Conservation (phyloP, 2,888 invertebrate species). For the Lottia scabra region DNA sequence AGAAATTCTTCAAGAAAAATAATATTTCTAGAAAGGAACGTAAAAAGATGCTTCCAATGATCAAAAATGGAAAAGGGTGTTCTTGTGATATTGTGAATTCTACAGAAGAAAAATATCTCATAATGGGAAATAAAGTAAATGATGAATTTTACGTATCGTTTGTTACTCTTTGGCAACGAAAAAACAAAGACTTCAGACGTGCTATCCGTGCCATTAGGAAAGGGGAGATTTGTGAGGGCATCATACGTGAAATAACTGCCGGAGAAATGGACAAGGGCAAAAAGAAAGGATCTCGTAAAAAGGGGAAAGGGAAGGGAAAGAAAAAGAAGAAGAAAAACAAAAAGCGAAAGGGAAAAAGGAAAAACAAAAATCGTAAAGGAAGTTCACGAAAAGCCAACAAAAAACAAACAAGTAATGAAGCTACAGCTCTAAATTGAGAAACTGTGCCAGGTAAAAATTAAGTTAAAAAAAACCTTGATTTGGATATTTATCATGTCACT, state of each 20-base stretch:
- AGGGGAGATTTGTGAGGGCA: conserved; percentile 36
- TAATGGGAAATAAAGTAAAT: conserved; percentile 39
- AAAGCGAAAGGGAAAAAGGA: conserved; percentile 14
- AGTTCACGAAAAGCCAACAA: conserved; percentile 12
- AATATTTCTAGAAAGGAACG: conserved; percentile 27
- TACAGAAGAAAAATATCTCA: conserved; percentile 28
- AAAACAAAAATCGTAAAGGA: conserved; percentile 19
- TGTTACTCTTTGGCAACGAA: conserved; percentile 33
- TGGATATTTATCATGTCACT: too few species aligned
- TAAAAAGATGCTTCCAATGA: conserved; percentile 29
- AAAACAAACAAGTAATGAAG: conserved; percentile 16
- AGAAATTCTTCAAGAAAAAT: conserved; percentile 35
- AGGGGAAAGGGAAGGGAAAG: conserved; percentile 7
- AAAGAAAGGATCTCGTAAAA: not conserved
- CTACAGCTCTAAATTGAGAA: not conserved
- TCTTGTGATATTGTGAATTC: conserved; percentile 32
- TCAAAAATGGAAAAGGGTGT: conserved; percentile 34
- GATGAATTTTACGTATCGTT: conserved; percentile 33
- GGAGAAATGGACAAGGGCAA: not conserved
- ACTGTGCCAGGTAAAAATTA: too few species aligned
- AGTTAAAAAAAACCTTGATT: too few species aligned
- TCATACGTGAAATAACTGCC: conserved; percentile 15
- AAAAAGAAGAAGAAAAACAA: conserved; percentile 16
- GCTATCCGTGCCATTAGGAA: conserved; percentile 41
- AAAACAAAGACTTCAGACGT: conserved; percentile 35